Percentiles rank a stretch among this genome's conserved stretches.
phyloP scores from a whole-genome alignment of 2,888 invertebrate genomes.

The Mythimna impura region DNA sequence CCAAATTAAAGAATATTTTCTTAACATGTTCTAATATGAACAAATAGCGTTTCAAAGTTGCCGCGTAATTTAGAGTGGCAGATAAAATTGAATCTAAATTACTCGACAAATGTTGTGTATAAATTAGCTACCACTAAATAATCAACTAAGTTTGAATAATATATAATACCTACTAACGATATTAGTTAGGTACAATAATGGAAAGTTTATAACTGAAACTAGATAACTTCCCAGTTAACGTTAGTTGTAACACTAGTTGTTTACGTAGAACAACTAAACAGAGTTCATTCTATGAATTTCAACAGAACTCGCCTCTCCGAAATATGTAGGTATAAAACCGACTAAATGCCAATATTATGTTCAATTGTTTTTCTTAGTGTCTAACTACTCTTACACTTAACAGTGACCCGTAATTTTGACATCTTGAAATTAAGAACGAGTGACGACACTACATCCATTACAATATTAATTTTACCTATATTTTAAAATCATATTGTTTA shows the following conservation, averaged over 20 bases:
- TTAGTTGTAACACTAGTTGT: constrained; percentile 5
- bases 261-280: neutral
- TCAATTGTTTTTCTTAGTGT: constrained; percentile 16
- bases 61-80: neutral
- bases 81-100: constrained; percentile 3
- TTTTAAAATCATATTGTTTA: constrained; percentile 45
- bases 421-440: constrained; percentile 38
- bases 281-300: constrained; percentile 12
- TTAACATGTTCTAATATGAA: neutral
- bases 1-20: constrained; percentile 22
- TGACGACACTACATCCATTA: constrained; percentile 29
- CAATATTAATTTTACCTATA: constrained; percentile 9
- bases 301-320: neutral
- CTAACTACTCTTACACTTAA: constrained; percentile 27
- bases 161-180: constrained; percentile 11
- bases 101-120: constrained; percentile 7
- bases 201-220: neutral
- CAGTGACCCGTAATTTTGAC: constrained; percentile 64
- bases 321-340: neutral
- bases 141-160: neutral
- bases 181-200: constrained; percentile 4
- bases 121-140: constrained; percentile 36
- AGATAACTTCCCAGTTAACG: neutral
- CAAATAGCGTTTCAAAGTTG: neutral
- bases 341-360: constrained; percentile 44